Conservation (phyloP, 2,113 vertebrate species). For the Mionectes macconnelli region DNA sequence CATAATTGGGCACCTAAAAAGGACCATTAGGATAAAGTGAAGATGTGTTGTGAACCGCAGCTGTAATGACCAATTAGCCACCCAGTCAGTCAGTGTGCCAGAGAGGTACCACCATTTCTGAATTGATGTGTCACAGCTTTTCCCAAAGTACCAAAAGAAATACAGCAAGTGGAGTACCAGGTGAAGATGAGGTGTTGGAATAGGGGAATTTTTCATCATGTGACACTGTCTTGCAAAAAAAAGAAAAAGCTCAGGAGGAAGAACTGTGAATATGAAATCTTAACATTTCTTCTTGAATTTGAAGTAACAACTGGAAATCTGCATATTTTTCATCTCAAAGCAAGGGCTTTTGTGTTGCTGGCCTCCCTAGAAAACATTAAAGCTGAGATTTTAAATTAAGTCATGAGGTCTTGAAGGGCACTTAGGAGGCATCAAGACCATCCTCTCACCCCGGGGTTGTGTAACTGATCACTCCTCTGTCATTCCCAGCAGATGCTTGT, state of each 20-base stretch:
- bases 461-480: background rate
- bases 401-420: slow-evolving; percentile 3
- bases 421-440: background rate
- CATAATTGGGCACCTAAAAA: background rate
- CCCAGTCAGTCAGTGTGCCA: background rate
- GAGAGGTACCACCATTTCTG: background rate
- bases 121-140: background rate
- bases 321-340: background rate
- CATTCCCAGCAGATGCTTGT: background rate
- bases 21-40: background rate
- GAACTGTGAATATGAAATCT: background rate
- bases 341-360: background rate
- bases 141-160: background rate
- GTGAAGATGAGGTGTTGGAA: background rate
- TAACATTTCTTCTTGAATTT: background rate
- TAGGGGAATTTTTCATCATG: background rate
- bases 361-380: background rate
- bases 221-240: background rate
- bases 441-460: background rate
- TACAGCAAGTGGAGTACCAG: background rate
- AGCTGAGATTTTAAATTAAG: slow-evolving; percentile 11
- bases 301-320: background rate
- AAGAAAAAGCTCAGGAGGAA: background rate
- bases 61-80: background rate
- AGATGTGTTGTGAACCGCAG: background rate